These are phyloP conservation scores for Branchinecta lynchi DNA, from an alignment of 1,140 invertebrate species.

Conservation along the genomic window DNA sequence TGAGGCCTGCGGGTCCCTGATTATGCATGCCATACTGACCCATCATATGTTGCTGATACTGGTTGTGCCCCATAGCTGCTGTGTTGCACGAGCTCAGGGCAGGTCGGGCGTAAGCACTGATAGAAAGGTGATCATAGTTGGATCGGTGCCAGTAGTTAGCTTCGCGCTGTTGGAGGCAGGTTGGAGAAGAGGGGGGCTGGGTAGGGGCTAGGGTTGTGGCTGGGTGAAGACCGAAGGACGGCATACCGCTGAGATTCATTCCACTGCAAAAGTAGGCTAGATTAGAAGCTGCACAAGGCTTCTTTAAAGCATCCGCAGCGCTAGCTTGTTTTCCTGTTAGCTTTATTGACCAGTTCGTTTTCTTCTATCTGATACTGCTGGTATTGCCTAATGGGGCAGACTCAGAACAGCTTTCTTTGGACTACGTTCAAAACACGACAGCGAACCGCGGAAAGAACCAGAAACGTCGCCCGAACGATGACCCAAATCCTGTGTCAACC, in stretches of 20 bases:
- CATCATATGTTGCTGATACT: conserved; percentile 19
- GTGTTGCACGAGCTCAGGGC: conserved; percentile 2
- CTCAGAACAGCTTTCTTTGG: too few relatives aligned
- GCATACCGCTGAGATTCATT: conserved; percentile 6
- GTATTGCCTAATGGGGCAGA: too few relatives aligned
- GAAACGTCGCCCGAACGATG: too few relatives aligned
- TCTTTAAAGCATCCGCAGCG: too few relatives aligned
- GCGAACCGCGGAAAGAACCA: too few relatives aligned
- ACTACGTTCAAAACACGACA: too few relatives aligned
- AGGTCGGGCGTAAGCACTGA: conserved; percentile 12
- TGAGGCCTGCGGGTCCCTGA: conserved; percentile 37
- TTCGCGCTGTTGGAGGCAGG: conserved; percentile 12
- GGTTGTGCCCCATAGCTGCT: conserved; percentile 15
- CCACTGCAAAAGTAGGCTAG: not conserved
- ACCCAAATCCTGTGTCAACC: too few relatives aligned
- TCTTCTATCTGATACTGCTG: too few relatives aligned
- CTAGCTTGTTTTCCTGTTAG: too few relatives aligned
- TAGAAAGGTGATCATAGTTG: conserved; percentile 13
- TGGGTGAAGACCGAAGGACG: conserved; percentile 13
- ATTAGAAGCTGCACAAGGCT: too few relatives aligned
- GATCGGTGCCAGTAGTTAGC: conserved; percentile 14
- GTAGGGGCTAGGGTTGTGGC: conserved; percentile 4
- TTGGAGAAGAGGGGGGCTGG: conserved; percentile 11
- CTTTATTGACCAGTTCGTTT: too few relatives aligned
- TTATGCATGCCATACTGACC: conserved; percentile 19